Evolutionary conservation across 2,113 vertebrate species (phyloP).

Genomic region (Ceratotherium simum): DNA sequence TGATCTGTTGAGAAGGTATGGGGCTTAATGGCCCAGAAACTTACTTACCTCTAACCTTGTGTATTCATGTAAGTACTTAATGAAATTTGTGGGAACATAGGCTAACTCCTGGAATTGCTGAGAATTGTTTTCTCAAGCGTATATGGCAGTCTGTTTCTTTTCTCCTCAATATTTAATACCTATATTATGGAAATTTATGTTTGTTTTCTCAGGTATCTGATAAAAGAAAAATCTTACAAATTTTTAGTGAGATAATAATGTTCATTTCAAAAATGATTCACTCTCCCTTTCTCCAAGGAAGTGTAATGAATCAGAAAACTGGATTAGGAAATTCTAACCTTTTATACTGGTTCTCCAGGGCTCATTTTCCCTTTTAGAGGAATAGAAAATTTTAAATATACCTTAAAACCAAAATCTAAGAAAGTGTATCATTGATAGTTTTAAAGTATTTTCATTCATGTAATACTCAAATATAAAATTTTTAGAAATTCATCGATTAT

Average conservation of each 20-base stretch:
- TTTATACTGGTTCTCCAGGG: background rate
- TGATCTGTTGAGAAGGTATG: background rate
- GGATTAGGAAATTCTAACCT: background rate
- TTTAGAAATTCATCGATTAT: background rate
- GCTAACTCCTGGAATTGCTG: background rate
- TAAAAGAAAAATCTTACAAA: slow-evolving; percentile 6
- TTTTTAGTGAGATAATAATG: background rate
- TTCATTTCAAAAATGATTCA: background rate
- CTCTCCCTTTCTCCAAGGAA: background rate
- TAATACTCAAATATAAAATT: background rate
- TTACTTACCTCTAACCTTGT: slow-evolving; percentile 1
- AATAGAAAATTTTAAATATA: background rate
- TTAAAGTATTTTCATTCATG: background rate
- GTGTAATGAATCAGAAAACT: background rate
- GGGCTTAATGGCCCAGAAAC: slow-evolving; percentile 41
- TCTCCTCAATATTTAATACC: background rate
- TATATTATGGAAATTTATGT: background rate
- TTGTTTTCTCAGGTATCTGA: background rate
- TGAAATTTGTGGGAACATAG: background rate
- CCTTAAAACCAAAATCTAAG: background rate
- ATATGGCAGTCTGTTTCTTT: background rate
- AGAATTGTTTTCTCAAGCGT: slow-evolving; percentile 20
- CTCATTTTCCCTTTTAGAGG: background rate
- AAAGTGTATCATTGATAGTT: background rate
- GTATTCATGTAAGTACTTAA: slow-evolving; percentile 1